These are phyloP conservation scores for Sebastes wilsoni DNA, from an alignment of 2,797 vertebrate genomes.

Conservation along the genomic window DNA sequence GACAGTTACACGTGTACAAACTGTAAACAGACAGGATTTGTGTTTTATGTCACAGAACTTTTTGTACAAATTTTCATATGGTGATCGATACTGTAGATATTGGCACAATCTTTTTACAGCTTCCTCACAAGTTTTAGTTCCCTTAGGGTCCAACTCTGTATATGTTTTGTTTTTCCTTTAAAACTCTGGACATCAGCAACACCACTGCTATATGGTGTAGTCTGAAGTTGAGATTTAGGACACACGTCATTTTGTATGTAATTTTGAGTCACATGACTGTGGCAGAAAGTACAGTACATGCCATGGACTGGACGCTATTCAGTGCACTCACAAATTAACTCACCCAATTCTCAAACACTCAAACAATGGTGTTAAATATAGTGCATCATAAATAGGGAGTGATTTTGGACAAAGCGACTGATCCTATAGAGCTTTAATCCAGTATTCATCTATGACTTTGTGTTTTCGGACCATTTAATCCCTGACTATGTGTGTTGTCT, in stretches of 20 bases:
- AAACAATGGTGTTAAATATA: neutral
- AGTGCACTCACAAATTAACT: neutral
- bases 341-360: neutral
- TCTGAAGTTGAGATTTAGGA: neutral
- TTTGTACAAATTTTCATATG: neutral
- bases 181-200: neutral
- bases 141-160: neutral
- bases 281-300: neutral
- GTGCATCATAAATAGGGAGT: neutral
- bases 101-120: neutral
- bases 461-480: neutral
- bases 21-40: neutral
- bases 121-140: neutral
- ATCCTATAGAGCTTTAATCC: neutral
- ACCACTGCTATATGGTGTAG: too few relatives aligned
- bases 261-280: neutral
- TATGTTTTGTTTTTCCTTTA: neutral
- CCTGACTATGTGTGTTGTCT: neutral
- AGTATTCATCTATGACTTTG: neutral
- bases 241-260: neutral
- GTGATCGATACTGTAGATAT: neutral
- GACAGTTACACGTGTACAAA: neutral
- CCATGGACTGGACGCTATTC: neutral
- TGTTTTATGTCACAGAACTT: neutral
- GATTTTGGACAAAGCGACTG: neutral